Percentiles rank a stretch among this genome's conserved stretches.
phyloP scores from a whole-genome alignment of 1,140 invertebrate genomes.

The Triops longicaudatus region DNA sequence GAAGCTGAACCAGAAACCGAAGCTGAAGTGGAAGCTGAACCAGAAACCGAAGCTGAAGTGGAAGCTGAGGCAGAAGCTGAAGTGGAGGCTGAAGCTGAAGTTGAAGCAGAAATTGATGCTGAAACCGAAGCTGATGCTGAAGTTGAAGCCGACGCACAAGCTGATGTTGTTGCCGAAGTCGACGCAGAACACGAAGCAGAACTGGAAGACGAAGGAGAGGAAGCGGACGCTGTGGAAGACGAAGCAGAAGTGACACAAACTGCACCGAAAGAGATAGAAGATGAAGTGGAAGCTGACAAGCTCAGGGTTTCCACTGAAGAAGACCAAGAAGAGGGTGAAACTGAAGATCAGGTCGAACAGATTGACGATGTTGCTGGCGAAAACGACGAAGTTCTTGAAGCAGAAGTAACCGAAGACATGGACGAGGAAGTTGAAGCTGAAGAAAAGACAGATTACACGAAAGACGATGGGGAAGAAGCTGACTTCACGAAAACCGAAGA shows the following conservation, averaged over 20 bases:
- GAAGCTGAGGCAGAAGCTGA: too few species aligned
- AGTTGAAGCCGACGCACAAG: too few species aligned
- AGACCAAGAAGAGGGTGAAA: slow-evolving; percentile 20
- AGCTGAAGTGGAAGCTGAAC: slow-evolving; percentile 18
- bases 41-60: not conserved
- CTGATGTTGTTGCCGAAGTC: too few species aligned
- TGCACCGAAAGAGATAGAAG: slow-evolving; percentile 18
- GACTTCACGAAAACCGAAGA: not conserved
- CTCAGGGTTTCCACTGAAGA: not conserved
- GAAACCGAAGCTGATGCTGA: too few species aligned
- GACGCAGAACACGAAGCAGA: slow-evolving; percentile 16
- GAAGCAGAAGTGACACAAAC: too few species aligned
- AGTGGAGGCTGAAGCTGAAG: too few species aligned
- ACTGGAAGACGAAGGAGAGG: slow-evolving; percentile 22
- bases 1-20: not conserved
- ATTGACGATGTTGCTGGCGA: slow-evolving; percentile 19
- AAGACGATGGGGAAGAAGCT: slow-evolving; percentile 17
- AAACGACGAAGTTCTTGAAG: slow-evolving; percentile 19
- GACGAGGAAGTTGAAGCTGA: slow-evolving; percentile 27
- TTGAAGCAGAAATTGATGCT: too few species aligned
- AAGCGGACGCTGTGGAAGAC: not conserved
- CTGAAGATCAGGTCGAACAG: slow-evolving; percentile 22
- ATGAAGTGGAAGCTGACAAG: slow-evolving; percentile 17
- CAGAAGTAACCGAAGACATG: slow-evolving; percentile 23
- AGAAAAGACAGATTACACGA: slow-evolving; percentile 16